Conservation (phyloP, 2,113 vertebrate species). For the Mustela nigripes region DNA sequence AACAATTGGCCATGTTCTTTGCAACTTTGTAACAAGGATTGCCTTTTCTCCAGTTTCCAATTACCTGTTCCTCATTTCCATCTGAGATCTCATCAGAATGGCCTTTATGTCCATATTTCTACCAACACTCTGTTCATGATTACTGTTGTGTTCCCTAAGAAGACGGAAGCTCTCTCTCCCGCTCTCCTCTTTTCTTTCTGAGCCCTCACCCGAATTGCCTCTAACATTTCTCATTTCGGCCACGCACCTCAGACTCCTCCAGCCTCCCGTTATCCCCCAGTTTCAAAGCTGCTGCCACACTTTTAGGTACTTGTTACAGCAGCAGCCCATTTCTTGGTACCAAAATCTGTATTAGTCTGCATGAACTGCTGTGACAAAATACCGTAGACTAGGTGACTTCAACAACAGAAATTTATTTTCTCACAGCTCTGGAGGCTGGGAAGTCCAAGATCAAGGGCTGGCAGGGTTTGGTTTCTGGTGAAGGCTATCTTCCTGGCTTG, state of each 20-base stretch:
- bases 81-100: not conserved
- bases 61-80: not conserved
- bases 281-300: not conserved
- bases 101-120: not conserved
- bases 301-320: not conserved
- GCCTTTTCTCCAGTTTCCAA: not conserved
- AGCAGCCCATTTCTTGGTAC: not conserved
- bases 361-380: not conserved
- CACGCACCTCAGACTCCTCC: not conserved
- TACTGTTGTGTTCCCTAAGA: not conserved
- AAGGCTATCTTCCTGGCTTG: not conserved
- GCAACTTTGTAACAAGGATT: not conserved
- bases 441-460: not conserved
- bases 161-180: not conserved
- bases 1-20: not conserved
- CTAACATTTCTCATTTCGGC: not conserved
- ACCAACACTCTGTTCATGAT: not conserved
- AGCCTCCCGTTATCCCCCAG: not conserved
- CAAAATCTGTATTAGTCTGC: not conserved
- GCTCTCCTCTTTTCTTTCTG: not conserved
- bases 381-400: not conserved
- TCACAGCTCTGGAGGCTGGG: not conserved
- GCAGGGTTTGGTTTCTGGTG: not conserved
- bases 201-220: not conserved
- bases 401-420: not conserved